phyloP scores from a whole-genome alignment of 2,113 vertebrate genomes.

The Chaetodon auriga region DNA sequence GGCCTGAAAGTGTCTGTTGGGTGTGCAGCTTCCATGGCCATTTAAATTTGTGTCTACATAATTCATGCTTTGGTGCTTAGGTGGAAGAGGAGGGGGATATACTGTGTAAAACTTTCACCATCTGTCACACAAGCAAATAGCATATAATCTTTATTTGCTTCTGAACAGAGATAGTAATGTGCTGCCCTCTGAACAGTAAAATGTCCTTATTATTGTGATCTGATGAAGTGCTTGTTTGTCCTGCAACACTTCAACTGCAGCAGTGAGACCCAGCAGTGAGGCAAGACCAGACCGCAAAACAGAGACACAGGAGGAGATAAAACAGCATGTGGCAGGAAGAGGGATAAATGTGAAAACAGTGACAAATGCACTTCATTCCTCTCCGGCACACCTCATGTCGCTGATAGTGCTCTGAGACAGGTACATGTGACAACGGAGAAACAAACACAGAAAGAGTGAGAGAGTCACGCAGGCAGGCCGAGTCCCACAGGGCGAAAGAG shows the following conservation, averaged over 20 bases:
- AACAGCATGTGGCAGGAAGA: slow-evolving; percentile 53
- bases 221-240: slow-evolving; percentile 12
- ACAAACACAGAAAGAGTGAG: slow-evolving; percentile 28
- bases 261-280: slow-evolving; percentile 25
- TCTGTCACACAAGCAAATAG: background rate
- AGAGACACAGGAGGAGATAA: slow-evolving; percentile 34
- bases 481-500: slow-evolving; percentile 44
- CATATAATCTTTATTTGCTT: background rate
- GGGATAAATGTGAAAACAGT: slow-evolving; percentile 55
- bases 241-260: background rate
- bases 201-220: background rate
- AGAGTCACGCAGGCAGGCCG: slow-evolving; percentile 32
- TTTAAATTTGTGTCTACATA: background rate
- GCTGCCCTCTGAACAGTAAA: background rate
- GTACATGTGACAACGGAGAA: slow-evolving; percentile 57
- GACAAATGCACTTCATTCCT: slow-evolving; percentile 66
- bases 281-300: slow-evolving; percentile 6
- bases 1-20: slow-evolving; percentile 12
- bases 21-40: background rate
- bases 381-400: slow-evolving; percentile 5
- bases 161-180: background rate
- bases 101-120: background rate
- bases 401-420: slow-evolving; percentile 40
- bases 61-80: background rate
- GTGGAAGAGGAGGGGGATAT: background rate